Evolutionary conservation across 2,113 vertebrate genomes (phyloP), one percentile per base, ranked within the genome.

Genomic region (Nycticorax nycticorax): DNA sequence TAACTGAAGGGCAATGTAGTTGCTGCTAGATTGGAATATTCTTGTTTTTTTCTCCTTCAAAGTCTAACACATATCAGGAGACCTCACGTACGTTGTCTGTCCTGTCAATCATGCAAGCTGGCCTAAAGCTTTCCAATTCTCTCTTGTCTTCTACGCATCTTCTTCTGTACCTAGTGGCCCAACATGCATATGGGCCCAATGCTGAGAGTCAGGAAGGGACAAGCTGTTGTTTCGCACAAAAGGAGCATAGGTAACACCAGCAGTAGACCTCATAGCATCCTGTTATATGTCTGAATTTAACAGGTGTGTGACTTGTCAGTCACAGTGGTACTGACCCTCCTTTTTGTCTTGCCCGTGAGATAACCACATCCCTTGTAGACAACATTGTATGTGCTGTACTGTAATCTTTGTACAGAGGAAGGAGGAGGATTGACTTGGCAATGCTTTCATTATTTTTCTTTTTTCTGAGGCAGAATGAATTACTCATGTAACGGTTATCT

Each of bases 151-250:
- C 67, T 83, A 14, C 33, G 32, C 19, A 8, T 71, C 24, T 57
- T 53, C 39, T 68, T 60, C 22, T 89, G 30, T 3, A 3, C 8
- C 23, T 32, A 3, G 21, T 8, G 47, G 43, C 67, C 30, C 60
- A 14, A 53, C 5, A 2, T 24, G 12, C 8, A 3, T 23, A n/a
- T 52, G 33, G 41, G 30, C 19, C 14, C 0, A 0, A 6, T 68
- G 63, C 62, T 83, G 26, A 47, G 83, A 20, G n/a, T 3, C 35
- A 27, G n/a, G 43, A 53, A 66, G 33, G 45, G 30, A 35, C 8
- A 45, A 27, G 37, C 37, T 88, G 32, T 6, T 27, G 47, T 85
- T 90, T 79, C 3, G 2, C 48, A 55, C 43, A n/a, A 45, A 24
- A 16, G 39, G 22, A 37, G 4, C 13, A 9, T 37, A 0, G 1